phyloP scores from a whole-genome alignment of 2,888 invertebrate species.

The Scaptomyza tumidula region DNA sequence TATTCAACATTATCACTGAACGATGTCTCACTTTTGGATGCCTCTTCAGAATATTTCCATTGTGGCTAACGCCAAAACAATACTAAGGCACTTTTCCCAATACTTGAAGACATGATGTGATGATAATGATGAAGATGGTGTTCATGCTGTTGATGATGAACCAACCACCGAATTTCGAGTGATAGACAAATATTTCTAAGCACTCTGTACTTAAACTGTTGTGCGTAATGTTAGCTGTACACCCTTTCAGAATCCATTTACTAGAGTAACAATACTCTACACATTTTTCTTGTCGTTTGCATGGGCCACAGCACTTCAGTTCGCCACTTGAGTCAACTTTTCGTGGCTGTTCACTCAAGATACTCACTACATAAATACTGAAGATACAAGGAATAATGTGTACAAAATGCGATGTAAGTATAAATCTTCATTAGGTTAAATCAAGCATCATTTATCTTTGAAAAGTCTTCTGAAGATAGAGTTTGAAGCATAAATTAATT shows the following conservation, averaged over 20 bases:
- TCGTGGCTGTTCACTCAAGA: slow-evolving; percentile 35
- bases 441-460: slow-evolving; percentile 7
- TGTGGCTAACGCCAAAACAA: slow-evolving; percentile 36
- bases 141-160: slow-evolving; percentile 17
- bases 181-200: slow-evolving; percentile 57
- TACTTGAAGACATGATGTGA: slow-evolving; percentile 32
- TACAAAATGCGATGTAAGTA: slow-evolving; percentile 7
- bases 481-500: too few relatives aligned
- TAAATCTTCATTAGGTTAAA: slow-evolving; percentile 19
- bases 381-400: slow-evolving; percentile 19
- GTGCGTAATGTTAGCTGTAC: slow-evolving; percentile 48
- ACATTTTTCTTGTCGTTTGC: slow-evolving; percentile 36
- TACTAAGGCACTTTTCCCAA: slow-evolving; percentile 36
- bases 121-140: not conserved
- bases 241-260: slow-evolving; percentile 34
- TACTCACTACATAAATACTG: slow-evolving; percentile 5
- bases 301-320: slow-evolving; percentile 45
- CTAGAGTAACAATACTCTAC: not conserved
- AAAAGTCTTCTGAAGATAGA: too few relatives aligned
- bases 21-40: slow-evolving; percentile 45
- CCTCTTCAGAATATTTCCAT: slow-evolving; percentile 35
- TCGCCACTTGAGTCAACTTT: slow-evolving; percentile 45
- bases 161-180: slow-evolving; percentile 51
- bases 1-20: slow-evolving; percentile 10
- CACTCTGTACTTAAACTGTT: slow-evolving; percentile 30